These are phyloP conservation scores for Crepidodera aurea DNA, from an alignment of 2,888 invertebrate genomes.

Conservation along the genomic window DNA sequence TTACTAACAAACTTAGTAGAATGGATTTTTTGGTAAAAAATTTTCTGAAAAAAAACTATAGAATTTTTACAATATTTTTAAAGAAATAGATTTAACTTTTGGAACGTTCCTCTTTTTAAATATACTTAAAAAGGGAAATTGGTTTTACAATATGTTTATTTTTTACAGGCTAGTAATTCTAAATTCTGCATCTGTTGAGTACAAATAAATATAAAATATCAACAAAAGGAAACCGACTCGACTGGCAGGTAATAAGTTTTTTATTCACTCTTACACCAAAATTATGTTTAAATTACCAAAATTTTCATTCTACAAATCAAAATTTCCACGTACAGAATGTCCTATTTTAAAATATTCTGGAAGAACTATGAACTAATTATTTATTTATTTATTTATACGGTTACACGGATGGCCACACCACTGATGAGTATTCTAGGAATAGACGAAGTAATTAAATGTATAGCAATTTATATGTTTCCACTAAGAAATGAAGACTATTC, in stretches of 20 bases:
- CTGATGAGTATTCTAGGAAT: too few relatives aligned
- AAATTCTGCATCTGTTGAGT: constrained; percentile 10
- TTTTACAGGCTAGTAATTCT: constrained; percentile 17
- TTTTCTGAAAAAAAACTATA: too few relatives aligned
- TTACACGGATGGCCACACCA: too few relatives aligned
- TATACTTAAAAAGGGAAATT: not conserved
- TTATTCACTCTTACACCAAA: constrained; percentile 1
- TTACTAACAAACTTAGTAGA: constrained; percentile 12
- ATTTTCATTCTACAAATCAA: constrained; percentile 18
- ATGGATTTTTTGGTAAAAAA: constrained; percentile 22
- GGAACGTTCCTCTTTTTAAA: too few relatives aligned
- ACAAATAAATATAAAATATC: constrained; percentile 11
- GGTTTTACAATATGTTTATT: constrained; percentile 9
- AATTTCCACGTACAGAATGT: not conserved
- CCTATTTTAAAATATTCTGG: not conserved
- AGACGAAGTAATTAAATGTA: too few relatives aligned
- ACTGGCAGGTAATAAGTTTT: constrained; percentile 16
- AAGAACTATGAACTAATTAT: too few relatives aligned
- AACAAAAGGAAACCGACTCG: constrained; percentile 4
- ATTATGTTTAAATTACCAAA: constrained; percentile 15
- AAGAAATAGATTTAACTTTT: not conserved
- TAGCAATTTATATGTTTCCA: too few relatives aligned
- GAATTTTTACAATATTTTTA: not conserved
- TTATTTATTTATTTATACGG: too few relatives aligned
- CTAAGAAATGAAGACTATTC: too few relatives aligned